Evolutionary conservation across 2,888 invertebrate species (phyloP).

Genomic region (Suillia variegata): DNA sequence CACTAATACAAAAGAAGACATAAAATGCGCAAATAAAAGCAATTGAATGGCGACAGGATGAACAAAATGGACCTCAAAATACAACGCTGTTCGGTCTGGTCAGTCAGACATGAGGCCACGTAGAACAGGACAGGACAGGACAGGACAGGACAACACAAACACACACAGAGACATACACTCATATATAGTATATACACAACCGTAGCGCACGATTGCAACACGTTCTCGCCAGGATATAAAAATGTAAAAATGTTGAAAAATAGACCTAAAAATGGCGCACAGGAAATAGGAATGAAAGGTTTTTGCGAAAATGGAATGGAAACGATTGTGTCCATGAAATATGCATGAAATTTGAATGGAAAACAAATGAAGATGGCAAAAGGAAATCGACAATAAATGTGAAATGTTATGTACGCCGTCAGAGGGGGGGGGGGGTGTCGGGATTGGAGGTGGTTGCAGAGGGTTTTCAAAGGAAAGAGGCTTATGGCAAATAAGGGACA

Average conservation of each 20-base stretch:
- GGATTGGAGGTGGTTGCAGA: too few relatives aligned
- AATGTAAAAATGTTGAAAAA: background rate
- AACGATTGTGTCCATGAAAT: constrained; percentile 47
- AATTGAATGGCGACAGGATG: constrained; percentile 48
- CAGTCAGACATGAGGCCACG: background rate
- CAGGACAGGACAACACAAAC: background rate
- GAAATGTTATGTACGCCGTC: too few relatives aligned
- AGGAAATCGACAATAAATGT: background rate
- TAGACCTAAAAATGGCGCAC: background rate
- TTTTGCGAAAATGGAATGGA: background rate
- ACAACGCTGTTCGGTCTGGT: too few relatives aligned
- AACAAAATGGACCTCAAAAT: constrained; percentile 37
- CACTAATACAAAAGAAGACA: too few relatives aligned
- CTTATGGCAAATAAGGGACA: too few relatives aligned
- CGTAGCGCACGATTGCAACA: background rate
- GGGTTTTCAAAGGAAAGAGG: too few relatives aligned
- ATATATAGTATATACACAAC: background rate
- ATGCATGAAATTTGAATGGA: constrained; percentile 59
- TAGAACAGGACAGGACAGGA: background rate
- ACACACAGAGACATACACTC: background rate
- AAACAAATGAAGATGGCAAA: constrained; percentile 24
- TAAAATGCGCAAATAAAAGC: constrained; percentile 50
- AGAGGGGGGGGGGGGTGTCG: too few relatives aligned
- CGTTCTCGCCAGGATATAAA: constrained; percentile 13
- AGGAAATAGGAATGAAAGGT: background rate